Evolutionary conservation across 92 coral and sea anemone species (phyloP), one percentile per base, ranked within the genome.

Genomic region (Paragorgia papillata): DNA sequence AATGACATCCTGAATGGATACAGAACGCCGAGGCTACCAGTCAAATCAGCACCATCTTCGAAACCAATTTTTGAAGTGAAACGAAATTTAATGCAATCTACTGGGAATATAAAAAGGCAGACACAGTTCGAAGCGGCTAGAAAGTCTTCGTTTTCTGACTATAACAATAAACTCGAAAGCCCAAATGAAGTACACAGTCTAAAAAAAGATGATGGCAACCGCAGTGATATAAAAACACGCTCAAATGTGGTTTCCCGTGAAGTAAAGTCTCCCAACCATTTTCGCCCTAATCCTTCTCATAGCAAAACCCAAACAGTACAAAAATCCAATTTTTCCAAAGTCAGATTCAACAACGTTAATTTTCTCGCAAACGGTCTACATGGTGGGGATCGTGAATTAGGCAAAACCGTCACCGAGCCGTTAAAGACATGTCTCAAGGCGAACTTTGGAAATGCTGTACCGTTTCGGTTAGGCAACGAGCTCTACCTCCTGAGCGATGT

Each of bases 1-100:
- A 51, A 71, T 48, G 78, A 71, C 32, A 18, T 71, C 34, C 21
- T 71, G 28, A 71, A 53, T 19, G 78, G 78, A 24, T 71, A 71
- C n/a, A 53, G 78, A 27, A 71, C 78, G 14, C 21, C 18, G 4
- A 55, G 57, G 27, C 61, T 56, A 2, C 76, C 26, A 68, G 39
- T 19, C 0, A 28, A 68, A 35, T 44, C 75, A 10, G 58, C 26
- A n/a, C 12, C 59, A 0, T 35, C 75, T 27, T 15, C 75, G 22
- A 68, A 48, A 27, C 44, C 54, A 41, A 40, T 43, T 28, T 53
- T 29, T 5, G 22, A 31, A 55, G 63, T 40, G 18, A 51, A 29
- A 14, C 43, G 75, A 35, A 13, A 71, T 9, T 13, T 71, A 29
- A 41, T 40, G 30, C 39, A 39, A 50, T 31, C 21, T 40, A 0